Evolutionary conservation across 2,888 invertebrate genomes (phyloP), one percentile per base, ranked within the genome.

Genomic region (Pasiphila rectangulata): DNA sequence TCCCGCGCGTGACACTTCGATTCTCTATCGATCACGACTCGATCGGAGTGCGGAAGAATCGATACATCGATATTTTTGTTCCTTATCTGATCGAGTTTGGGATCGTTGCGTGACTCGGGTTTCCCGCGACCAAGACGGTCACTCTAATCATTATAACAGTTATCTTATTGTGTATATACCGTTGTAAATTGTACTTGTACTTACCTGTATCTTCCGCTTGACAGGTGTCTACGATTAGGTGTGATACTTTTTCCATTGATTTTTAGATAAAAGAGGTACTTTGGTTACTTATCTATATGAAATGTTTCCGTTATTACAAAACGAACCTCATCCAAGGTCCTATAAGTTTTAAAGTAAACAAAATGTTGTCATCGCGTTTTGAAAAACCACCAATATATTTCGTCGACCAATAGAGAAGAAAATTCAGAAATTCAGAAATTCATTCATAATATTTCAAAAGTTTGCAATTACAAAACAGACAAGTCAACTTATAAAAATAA

Each of bases 11-110:
- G 88, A 87, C 87, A 87, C 83, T 86, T 85, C 81, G 84, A 83
- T 85, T 79, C 78, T 81, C 83, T 80, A 87, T 87, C 85, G 87
- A 87, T 87, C 88, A 87, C 87, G 88, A 88, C 84, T 67, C 58
- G 73, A 83, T 80, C 79, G 68, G 58, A 64, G 69, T 67, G 72
- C 77, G 73, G 69, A 67, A 67, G 68, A 67, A 80, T 81, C 80
- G 80, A 67, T 74, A 79, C 74, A 70, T 70, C 70, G 75, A 79
- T 81, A 79, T 80, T 83, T 82, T 80, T 78, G 72, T 70, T 65
- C 59, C 59, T 81, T 85, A 84, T 85, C 85, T 75, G 83, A 84
- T 83, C 73, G 69, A 67, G 69, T 72, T 64, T 42, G 54, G 56
- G 56, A 56, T 56, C 55, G 51, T 55, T 76, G 70, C 83, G 79